Percentiles rank a stretch among this genome's conserved stretches.
These are phyloP conservation scores for Colaptes auratus DNA, from an alignment of 2,113 vertebrate genomes.

Conservation along the genomic window DNA sequence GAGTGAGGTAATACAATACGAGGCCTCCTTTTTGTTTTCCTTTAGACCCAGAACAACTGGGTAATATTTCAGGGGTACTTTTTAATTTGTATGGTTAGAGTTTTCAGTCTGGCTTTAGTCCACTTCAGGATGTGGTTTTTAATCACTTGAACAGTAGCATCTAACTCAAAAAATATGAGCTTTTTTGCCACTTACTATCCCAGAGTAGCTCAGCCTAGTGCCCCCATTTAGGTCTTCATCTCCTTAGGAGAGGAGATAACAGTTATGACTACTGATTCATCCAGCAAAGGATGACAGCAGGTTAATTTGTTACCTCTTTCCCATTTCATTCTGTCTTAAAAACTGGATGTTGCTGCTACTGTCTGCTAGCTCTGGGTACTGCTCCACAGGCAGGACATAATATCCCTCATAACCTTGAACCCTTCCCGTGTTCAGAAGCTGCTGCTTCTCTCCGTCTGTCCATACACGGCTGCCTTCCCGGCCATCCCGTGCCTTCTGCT, in stretches of 20 bases:
- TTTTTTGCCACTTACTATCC: conserved; percentile 84
- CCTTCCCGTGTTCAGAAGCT: conserved; percentile 91
- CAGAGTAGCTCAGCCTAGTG: conserved; percentile 91
- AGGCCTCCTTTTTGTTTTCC: conserved; percentile 76
- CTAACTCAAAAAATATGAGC: conserved; percentile 87
- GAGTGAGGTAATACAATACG: conserved; percentile 80
- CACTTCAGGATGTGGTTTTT: conserved; percentile 79
- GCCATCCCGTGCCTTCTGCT: conserved; percentile 91
- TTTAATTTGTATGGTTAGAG: conserved; percentile 79
- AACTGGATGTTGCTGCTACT: conserved; percentile 99
- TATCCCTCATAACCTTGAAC: conserved; percentile 98
- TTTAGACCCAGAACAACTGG: conserved; percentile 97
- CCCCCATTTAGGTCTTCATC: conserved; percentile 91
- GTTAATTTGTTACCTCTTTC: conserved; percentile 98
- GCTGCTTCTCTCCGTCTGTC: conserved; percentile 98
- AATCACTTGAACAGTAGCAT: conserved; percentile 77
- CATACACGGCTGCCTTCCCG: conserved; percentile 94
- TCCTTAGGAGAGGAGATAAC: conserved; percentile 93
- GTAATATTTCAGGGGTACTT: conserved; percentile 94
- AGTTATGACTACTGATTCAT: conserved; percentile 82
- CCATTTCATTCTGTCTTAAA: conserved; percentile 99
- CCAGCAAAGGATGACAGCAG: conserved; percentile 82
- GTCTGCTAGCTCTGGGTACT: conserved; percentile 98
- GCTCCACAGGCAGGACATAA: conserved; percentile 96
- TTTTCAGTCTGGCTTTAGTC: conserved; percentile 85